Conservation (phyloP, 53 echinoderm and acorn worm genomes). For the Henricia sp. region DNA sequence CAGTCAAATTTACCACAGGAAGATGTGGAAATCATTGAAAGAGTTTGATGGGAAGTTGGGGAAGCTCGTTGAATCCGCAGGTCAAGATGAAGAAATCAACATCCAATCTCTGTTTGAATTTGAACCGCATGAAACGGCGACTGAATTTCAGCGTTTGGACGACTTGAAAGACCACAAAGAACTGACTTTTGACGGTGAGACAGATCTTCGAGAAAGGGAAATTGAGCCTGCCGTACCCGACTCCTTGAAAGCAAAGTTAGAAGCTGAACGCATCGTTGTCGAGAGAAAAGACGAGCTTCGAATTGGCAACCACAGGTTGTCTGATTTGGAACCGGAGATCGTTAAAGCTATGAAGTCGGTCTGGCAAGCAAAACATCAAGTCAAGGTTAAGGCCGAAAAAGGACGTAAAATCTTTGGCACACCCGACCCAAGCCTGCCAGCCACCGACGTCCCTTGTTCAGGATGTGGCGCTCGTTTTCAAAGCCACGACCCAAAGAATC, state of each 20-base stretch:
- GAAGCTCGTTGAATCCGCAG: conserved; percentile 14
- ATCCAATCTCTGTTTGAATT: conserved; percentile 45
- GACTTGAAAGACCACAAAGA: conserved; percentile 40
- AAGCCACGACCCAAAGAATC: conserved; percentile 63
- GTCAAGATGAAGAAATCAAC: background rate
- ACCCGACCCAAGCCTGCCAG: conserved; percentile 63
- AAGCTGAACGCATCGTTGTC: conserved; percentile 40
- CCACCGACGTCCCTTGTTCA: conserved; percentile 73
- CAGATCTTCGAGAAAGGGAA: background rate
- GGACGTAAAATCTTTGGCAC: conserved; percentile 66
- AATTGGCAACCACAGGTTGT: conserved; percentile 36
- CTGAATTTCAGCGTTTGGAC: conserved; percentile 35
- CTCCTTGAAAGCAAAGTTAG: conserved; percentile 53
- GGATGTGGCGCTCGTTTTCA: conserved; percentile 95
- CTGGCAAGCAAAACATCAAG: conserved; percentile 35
- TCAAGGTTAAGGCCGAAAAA: conserved; percentile 8
- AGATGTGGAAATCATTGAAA: conserved; percentile 28
- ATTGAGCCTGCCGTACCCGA: background rate
- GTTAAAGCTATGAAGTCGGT: conserved; percentile 62
- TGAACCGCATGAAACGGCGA: conserved; percentile 70
- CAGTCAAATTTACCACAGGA: background rate
- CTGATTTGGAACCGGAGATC: conserved; percentile 73
- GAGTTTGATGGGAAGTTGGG: conserved; percentile 47
- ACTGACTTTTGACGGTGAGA: conserved; percentile 19
- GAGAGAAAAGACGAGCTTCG: conserved; percentile 58